These are phyloP conservation scores for Periparus ater DNA, from an alignment of 2,797 vertebrate species.

Conservation along the genomic window DNA sequence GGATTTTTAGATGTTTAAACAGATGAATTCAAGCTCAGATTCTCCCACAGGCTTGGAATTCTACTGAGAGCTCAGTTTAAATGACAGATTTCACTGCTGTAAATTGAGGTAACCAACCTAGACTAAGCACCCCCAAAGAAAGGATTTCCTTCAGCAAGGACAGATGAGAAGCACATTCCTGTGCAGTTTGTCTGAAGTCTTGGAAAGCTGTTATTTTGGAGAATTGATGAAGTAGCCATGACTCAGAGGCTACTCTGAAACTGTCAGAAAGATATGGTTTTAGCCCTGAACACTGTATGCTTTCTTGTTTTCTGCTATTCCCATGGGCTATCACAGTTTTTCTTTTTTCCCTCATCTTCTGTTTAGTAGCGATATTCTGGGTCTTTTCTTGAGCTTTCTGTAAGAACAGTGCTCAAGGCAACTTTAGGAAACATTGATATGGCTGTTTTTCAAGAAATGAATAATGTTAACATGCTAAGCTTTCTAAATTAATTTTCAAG, in stretches of 20 bases:
- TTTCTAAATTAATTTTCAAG: neutral
- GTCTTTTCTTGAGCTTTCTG: neutral
- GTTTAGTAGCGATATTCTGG: neutral
- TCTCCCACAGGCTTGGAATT: neutral
- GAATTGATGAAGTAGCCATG: neutral
- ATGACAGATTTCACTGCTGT: neutral
- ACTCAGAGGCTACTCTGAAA: neutral
- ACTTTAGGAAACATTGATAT: neutral
- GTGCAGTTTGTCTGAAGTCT: neutral
- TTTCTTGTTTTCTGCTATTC: neutral
- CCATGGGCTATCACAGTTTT: neutral
- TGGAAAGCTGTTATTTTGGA: neutral
- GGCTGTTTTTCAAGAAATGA: neutral
- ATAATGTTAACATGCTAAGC: neutral
- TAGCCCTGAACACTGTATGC: neutral
- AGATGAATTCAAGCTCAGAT: neutral
- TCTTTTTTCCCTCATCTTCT: neutral
- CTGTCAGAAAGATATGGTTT: neutral
- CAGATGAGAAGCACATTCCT: neutral
- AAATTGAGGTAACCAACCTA: neutral
- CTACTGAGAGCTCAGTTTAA: neutral
- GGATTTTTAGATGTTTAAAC: neutral
- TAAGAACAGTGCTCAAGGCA: neutral
- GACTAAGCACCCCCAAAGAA: neutral
- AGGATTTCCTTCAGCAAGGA: neutral